Evolutionary conservation across 2,888 invertebrate species (phyloP), one percentile per base, ranked within the genome.

Genomic region (Meandrusa payeni): DNA sequence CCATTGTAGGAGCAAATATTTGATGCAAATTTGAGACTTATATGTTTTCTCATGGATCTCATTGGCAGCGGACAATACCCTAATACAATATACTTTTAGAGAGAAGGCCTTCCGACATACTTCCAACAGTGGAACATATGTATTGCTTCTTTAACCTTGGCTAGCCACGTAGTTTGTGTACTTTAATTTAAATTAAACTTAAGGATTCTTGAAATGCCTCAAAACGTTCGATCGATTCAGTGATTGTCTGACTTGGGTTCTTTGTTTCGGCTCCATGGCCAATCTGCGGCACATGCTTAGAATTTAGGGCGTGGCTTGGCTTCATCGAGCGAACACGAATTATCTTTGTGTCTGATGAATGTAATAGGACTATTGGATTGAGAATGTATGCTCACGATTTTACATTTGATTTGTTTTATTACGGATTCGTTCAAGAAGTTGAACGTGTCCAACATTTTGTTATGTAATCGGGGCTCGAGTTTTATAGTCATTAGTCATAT

Each of bases 341-440:
- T 42, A 43, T 50, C 51, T 52, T 54, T 55, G 41, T 40, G 37
- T 11, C 15, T 10, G 29, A 38, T 46, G 45, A 43, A 39, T 41
- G 45, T 32, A 47, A 36, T 40, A 43, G 13, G 12, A n/a, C 11
- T 26, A 28, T 15, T 41, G 27, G 20, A 38, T 44, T 41, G 43
- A 12, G 40, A 49, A 49, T 50, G 47, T 50, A 46, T 45, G 44
- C 42, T 54, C 56, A 55, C 55, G 52, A 53, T 36, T 48, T 52
- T 28, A 33, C 33, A 32, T 41, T 45, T 38, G 31, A 38, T 45
- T 48, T 9, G 20, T 13, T 28, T 11, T 10, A 10, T 17, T 38
- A 27, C 3, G 10, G n/a, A 20, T 36, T 12, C 7, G 31, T 40
- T 36, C n/a, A 27, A 19, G 27, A 28, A 27, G 12, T 17, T 12